Conservation (phyloP, 2,888 invertebrate genomes). For the Bugulina stolonifera region DNA sequence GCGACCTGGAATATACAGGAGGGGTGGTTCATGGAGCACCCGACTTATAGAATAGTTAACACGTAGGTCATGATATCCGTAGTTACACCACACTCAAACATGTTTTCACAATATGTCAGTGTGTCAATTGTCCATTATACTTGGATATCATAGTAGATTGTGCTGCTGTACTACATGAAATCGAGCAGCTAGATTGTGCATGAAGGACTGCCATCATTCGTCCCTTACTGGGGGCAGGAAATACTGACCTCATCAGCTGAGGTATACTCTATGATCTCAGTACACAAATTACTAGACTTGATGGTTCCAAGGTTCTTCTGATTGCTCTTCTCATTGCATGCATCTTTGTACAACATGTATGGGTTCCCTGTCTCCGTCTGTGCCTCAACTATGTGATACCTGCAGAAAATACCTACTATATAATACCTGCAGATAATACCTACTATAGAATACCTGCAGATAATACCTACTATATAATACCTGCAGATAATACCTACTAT, state of each 20-base stretch:
- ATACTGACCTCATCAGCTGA: slow-evolving; percentile 69
- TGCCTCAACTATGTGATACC: slow-evolving; percentile 77
- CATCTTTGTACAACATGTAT: slow-evolving; percentile 77
- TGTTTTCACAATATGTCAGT: no score
- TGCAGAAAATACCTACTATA: background rate
- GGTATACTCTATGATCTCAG: slow-evolving; percentile 94
- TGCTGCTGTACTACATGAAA: no score
- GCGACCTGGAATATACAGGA: slow-evolving; percentile 62
- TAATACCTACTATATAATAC: background rate
- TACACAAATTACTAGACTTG: slow-evolving; percentile 94
- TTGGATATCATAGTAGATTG: no score
- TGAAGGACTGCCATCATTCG: no score
- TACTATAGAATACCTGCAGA: background rate
- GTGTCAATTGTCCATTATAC: no score
- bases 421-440: slow-evolving; percentile 57
- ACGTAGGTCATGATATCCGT: no score
- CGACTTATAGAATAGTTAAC: no score
- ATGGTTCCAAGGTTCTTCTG: slow-evolving; percentile 97
- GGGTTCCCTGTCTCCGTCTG: slow-evolving; percentile 98
- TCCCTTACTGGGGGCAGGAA: no score
- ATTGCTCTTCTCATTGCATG: slow-evolving; percentile 93
- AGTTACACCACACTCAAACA: no score
- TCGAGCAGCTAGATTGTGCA: no score
- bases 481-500: background rate
- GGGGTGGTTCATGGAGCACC: no score